These are phyloP conservation scores for Melieria crassipennis DNA, from an alignment of 2,888 invertebrate species.

Conservation along the genomic window DNA sequence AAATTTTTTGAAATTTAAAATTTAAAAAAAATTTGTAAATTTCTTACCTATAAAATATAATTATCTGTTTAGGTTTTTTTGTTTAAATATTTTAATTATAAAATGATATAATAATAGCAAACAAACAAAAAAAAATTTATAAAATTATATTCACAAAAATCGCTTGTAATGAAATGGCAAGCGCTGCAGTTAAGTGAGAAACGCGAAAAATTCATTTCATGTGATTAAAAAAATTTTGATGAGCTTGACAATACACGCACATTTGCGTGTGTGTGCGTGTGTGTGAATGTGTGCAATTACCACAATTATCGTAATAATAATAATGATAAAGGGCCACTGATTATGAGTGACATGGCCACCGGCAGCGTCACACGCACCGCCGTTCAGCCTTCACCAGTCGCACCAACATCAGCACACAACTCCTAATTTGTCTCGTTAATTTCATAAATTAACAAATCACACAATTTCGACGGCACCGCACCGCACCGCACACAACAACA, in stretches of 20 bases:
- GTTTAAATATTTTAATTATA: no score
- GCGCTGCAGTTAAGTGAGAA: neutral
- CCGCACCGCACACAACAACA: neutral
- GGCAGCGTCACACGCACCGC: neutral
- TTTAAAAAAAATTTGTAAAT: no score
- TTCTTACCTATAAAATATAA: no score
- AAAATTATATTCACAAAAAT: neutral
- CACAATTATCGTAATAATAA: no score
- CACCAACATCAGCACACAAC: neutral
- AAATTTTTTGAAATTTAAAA: no score
- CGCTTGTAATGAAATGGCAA: neutral
- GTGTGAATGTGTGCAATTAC: no score
- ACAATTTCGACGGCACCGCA: neutral
- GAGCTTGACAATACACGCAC: no score
- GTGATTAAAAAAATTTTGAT: neutral
- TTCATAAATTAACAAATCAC: slow-evolving; percentile 33
- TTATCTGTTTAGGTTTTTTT: no score
- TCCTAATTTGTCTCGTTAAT: slow-evolving; percentile 50
- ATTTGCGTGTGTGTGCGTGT: no score
- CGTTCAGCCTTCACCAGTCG: no score
- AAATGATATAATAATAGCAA: no score
- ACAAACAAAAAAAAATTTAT: no score
- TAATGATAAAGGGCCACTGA: slow-evolving; percentile 37
- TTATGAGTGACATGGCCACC: slow-evolving; percentile 28
- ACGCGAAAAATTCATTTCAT: neutral